These are phyloP conservation scores for Drosophila grimshawi DNA, from an alignment of 1,140 invertebrate genomes.

Conservation along the genomic window DNA sequence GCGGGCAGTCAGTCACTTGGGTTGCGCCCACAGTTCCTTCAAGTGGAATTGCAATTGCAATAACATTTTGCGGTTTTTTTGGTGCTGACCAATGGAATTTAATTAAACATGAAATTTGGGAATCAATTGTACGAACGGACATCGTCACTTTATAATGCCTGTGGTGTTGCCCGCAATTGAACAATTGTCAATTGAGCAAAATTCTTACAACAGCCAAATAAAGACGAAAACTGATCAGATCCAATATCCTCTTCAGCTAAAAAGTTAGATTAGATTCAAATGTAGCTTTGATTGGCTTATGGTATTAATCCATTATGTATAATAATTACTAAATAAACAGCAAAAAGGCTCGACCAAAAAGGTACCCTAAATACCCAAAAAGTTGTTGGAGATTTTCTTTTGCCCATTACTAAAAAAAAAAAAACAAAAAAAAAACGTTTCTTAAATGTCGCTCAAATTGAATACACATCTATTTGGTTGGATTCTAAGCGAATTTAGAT, in stretches of 20 bases:
- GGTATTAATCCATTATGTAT: too few relatives aligned
- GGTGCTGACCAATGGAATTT: constrained; percentile 67
- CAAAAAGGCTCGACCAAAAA: too few relatives aligned
- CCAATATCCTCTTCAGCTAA: background rate
- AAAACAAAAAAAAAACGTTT: too few relatives aligned
- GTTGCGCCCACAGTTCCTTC: constrained; percentile 20
- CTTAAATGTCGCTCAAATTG: too few relatives aligned
- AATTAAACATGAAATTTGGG: constrained; percentile 67
- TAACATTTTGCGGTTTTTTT: constrained; percentile 69
- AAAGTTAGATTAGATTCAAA: background rate
- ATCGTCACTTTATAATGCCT: too few relatives aligned
- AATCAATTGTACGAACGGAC: constrained; percentile 19
- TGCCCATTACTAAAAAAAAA: too few relatives aligned
- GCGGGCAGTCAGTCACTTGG: constrained; percentile 53
- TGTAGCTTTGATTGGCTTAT: too few relatives aligned
- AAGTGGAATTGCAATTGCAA: constrained; percentile 64
- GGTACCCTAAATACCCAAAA: too few relatives aligned
- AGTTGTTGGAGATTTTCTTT: too few relatives aligned
- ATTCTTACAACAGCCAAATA: background rate
- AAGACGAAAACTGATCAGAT: constrained; percentile 8
- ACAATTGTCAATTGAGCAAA: constrained; percentile 14
- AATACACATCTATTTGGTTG: too few relatives aligned
- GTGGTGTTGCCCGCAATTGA: constrained; percentile 9
- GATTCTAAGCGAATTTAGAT: too few relatives aligned
- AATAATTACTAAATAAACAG: too few relatives aligned